Evolutionary conservation across 1,140 invertebrate species (phyloP).

Genomic region (Drosophila teissieri): DNA sequence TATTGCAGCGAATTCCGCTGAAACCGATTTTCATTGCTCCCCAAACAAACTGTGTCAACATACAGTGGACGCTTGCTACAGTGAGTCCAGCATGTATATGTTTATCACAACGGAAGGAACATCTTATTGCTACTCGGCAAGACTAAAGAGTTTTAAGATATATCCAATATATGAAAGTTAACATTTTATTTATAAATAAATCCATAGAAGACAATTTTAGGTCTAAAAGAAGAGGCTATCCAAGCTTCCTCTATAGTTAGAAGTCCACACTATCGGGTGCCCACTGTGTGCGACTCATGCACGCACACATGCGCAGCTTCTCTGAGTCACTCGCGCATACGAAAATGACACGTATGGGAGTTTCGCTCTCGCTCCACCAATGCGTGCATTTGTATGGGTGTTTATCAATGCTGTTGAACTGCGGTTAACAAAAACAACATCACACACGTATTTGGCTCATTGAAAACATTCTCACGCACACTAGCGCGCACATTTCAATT

Average conservation of each 20-base stretch:
- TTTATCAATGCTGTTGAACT: slow-evolving; percentile 62
- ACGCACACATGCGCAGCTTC: slow-evolving; percentile 16
- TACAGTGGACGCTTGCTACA: slow-evolving; percentile 8
- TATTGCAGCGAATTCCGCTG: slow-evolving; percentile 56
- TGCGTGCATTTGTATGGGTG: slow-evolving; percentile 10
- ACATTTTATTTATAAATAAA: too few species aligned
- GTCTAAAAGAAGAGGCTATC: too few species aligned
- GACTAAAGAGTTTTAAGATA: too few species aligned
- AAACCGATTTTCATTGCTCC: slow-evolving; percentile 49
- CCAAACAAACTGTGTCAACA: slow-evolving; percentile 62
- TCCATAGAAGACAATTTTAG: too few species aligned
- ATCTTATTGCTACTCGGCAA: too few species aligned
- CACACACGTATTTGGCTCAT: slow-evolving; percentile 35
- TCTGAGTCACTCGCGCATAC: slow-evolving; percentile 39
- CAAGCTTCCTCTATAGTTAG: neutral
- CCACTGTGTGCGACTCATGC: slow-evolving; percentile 17
- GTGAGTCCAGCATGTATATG: fast-evolving
- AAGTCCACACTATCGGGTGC: neutral
- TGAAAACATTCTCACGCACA: slow-evolving; percentile 44
- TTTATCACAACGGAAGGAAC: neutral
- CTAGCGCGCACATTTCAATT: slow-evolving; percentile 26
- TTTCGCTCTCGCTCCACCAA: slow-evolving; percentile 6
- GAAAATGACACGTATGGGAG: slow-evolving; percentile 43
- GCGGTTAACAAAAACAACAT: slow-evolving; percentile 46
- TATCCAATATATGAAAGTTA: too few species aligned